Evolutionary conservation across 2,113 vertebrate genomes (phyloP).

Genomic region (Notiomystis cincta): DNA sequence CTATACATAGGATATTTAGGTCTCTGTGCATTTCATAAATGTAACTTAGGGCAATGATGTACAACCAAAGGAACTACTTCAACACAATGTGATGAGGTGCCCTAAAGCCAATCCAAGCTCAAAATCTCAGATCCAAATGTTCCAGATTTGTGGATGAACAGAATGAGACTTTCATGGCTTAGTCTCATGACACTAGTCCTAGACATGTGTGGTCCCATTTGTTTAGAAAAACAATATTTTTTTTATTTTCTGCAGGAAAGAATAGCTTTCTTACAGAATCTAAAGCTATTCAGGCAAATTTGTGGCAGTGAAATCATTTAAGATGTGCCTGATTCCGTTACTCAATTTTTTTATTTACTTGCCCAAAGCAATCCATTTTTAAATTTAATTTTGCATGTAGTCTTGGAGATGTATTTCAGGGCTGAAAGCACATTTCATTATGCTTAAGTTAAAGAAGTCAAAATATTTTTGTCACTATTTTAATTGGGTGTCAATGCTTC

Average conservation of each 20-base stretch:
- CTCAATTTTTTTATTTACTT: background rate
- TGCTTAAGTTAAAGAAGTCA: background rate
- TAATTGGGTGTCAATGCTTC: background rate
- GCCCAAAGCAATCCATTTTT: background rate
- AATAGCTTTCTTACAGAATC: constrained; percentile 10
- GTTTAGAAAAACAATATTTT: background rate
- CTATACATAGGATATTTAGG: background rate
- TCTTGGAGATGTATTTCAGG: background rate
- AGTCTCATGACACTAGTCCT: background rate
- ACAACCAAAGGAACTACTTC: background rate
- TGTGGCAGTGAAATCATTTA: background rate
- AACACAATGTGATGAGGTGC: background rate
- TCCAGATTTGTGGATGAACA: background rate
- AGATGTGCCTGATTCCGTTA: background rate
- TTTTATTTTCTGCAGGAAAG: background rate
- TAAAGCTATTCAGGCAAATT: background rate
- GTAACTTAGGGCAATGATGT: background rate
- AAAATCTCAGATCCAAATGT: background rate
- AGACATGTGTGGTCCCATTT: background rate
- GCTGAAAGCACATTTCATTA: background rate
- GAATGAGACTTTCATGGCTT: background rate
- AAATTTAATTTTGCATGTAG: background rate
- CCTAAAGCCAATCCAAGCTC: background rate
- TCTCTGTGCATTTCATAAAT: background rate
- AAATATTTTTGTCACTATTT: background rate